phyloP scores from a whole-genome alignment of 2,113 vertebrate genomes.

The Callorhinus ursinus region DNA sequence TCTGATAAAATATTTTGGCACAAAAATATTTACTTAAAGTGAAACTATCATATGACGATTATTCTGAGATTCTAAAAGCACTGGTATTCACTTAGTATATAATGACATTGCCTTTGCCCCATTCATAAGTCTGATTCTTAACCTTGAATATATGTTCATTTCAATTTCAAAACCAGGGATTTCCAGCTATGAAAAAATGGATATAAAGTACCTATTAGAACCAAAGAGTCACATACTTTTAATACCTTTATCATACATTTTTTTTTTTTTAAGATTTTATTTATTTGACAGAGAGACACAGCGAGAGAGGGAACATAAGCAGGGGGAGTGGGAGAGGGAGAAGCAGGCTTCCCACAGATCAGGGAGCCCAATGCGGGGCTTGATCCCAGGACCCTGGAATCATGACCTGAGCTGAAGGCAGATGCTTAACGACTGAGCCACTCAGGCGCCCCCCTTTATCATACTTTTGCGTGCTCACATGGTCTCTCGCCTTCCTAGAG shows the following conservation, averaged over 20 bases:
- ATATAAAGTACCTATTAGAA: neutral
- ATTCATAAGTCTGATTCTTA: neutral
- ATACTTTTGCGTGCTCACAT: neutral
- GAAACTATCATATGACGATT: constrained; percentile 30
- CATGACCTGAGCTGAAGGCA: too few relatives aligned
- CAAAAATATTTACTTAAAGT: constrained; percentile 67
- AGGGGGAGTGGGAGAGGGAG: too few relatives aligned
- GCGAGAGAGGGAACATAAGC: too few relatives aligned
- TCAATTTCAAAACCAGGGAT: constrained; percentile 57
- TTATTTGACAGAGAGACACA: too few relatives aligned
- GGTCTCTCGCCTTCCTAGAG: neutral
- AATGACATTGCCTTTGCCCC: constrained; percentile 24
- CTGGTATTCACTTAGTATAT: constrained; percentile 34
- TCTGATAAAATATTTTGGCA: constrained; percentile 14
- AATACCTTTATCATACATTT: neutral
- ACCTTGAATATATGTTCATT: neutral
- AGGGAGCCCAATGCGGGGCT: too few relatives aligned
- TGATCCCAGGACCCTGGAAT: too few relatives aligned
- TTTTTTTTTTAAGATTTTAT: too few relatives aligned
- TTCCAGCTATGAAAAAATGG: constrained; percentile 19
- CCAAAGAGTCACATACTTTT: neutral
- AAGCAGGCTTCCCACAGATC: too few relatives aligned
- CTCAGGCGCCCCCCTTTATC: neutral
- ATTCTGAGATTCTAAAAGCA: constrained; percentile 30
- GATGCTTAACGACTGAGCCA: too few relatives aligned